Percentiles rank a stretch among this genome's conserved stretches.
These are phyloP conservation scores for Columba livia DNA, from an alignment of 2,113 vertebrate genomes.

Conservation along the genomic window DNA sequence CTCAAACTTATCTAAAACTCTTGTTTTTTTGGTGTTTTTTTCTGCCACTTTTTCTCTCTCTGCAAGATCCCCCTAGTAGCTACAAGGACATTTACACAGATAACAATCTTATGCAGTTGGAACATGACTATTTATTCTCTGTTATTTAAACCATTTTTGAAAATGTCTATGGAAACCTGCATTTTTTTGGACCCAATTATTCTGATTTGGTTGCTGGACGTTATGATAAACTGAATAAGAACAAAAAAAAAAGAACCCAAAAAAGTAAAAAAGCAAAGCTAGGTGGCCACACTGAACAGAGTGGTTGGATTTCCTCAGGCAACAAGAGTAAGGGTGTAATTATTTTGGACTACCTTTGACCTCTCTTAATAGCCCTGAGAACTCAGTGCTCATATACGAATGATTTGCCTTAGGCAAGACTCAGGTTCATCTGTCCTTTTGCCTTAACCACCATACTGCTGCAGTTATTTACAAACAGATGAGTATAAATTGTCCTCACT, in stretches of 20 bases:
- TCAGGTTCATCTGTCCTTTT: not conserved
- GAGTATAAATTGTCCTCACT: not conserved
- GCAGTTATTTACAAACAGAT: not conserved
- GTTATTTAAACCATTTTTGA: not conserved
- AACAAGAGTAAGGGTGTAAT: not conserved
- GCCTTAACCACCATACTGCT: not conserved
- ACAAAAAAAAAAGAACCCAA: not conserved
- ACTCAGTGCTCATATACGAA: not conserved
- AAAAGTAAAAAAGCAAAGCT: not conserved
- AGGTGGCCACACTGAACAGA: not conserved
- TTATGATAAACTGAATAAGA: not conserved
- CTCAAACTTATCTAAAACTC: not conserved
- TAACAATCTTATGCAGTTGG: not conserved
- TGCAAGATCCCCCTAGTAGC: not conserved
- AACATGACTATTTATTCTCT: not conserved
- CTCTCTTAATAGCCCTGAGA: not conserved
- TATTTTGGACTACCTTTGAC: not conserved
- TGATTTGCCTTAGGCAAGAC: not conserved
- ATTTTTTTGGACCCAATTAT: not conserved
- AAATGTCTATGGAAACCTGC: not conserved
- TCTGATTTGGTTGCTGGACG: not conserved
- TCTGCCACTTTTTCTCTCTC: not conserved
- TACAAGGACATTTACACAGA: not conserved
- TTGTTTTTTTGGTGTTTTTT: not conserved
- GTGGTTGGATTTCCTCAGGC: not conserved